Percentiles rank a stretch among this genome's conserved stretches.
Evolutionary conservation across 2,113 vertebrate species (phyloP).

Genomic region (Rattus rattus): DNA sequence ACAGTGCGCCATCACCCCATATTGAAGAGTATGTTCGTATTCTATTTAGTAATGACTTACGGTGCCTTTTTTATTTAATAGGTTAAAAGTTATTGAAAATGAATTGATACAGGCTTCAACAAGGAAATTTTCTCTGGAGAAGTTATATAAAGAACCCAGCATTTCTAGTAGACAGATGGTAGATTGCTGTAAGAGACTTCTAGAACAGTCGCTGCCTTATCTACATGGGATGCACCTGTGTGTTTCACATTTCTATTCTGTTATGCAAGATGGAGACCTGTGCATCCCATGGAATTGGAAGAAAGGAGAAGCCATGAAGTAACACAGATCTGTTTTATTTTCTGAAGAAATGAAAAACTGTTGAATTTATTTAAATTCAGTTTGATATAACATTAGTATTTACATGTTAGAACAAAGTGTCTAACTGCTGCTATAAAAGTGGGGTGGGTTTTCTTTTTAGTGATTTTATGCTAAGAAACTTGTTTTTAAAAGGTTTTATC

Average conservation of each 20-base stretch:
- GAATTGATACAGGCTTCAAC: constrained; percentile 87
- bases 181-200: constrained; percentile 90
- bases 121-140: constrained; percentile 88
- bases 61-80: constrained; percentile 71
- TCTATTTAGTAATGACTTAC: background rate
- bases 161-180: constrained; percentile 94
- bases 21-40: background rate
- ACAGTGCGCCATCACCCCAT: background rate
- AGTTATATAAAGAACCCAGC: constrained; percentile 94
- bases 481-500: constrained; percentile 52
- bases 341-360: constrained; percentile 73
- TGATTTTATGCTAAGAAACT: constrained; percentile 45
- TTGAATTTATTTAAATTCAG: constrained; percentile 81
- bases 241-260: constrained; percentile 95
- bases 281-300: constrained; percentile 99
- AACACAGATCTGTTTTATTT: constrained; percentile 74
- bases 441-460: constrained; percentile 11
- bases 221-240: constrained; percentile 92
- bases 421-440: constrained; percentile 74
- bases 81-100: constrained; percentile 91
- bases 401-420: constrained; percentile 59
- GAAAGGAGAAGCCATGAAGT: constrained; percentile 83
- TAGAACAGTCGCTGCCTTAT: constrained; percentile 87
- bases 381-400: constrained; percentile 78
- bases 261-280: constrained; percentile 96